These are phyloP conservation scores for Amazonetta brasiliensis DNA, from an alignment of 2,797 vertebrate genomes.

Conservation along the genomic window DNA sequence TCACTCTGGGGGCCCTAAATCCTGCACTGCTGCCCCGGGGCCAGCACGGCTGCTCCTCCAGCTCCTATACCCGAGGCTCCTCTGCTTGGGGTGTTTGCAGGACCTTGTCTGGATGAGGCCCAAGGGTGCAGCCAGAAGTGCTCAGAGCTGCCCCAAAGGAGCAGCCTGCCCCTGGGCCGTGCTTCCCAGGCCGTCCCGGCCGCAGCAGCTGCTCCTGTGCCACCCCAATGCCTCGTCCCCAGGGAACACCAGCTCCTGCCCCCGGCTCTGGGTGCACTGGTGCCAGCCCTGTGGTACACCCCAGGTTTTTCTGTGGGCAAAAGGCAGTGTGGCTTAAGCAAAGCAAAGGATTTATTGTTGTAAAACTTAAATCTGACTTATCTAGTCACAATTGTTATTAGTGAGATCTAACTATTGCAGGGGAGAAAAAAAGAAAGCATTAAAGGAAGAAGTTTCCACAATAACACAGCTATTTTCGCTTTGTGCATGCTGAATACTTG, in stretches of 20 bases:
- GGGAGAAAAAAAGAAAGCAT: neutral
- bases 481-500: neutral
- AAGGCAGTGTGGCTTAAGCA: neutral
- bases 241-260: neutral
- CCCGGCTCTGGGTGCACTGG: rapidly evolving
- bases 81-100: rapidly evolving
- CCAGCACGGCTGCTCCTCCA: rapidly evolving
- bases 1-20: neutral
- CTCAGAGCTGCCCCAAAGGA: neutral
- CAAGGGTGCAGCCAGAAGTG: neutral
- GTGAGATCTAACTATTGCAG: neutral
- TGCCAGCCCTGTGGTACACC: rapidly evolving
- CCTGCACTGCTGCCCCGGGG: too few species aligned
- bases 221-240: neutral
- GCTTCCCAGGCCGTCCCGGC: neutral
- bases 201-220: neutral
- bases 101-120: neutral
- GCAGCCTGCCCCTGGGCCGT: neutral
- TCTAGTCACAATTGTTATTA: neutral
- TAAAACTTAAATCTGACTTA: neutral
- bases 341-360: neutral
- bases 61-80: neutral
- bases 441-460: neutral
- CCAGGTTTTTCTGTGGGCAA: neutral
- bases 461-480: rapidly evolving